These are phyloP conservation scores for Cyclina sinensis DNA, from an alignment of 1,140 invertebrate genomes.

Conservation along the genomic window DNA sequence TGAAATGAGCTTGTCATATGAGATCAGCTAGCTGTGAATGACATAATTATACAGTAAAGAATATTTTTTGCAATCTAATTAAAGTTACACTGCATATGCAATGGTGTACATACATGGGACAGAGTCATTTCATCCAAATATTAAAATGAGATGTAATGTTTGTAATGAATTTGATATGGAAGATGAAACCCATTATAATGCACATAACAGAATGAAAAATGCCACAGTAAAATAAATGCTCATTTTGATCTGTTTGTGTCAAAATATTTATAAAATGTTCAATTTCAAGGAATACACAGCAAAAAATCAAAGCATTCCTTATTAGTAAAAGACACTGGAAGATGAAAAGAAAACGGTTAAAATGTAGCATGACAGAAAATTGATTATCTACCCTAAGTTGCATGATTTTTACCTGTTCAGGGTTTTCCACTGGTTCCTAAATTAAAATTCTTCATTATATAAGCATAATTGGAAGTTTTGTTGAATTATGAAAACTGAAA, in stretches of 20 bases:
- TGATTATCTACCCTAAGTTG: conserved; percentile 32
- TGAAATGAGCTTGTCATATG: no score
- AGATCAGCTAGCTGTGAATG: no score
- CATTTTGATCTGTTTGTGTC: background rate
- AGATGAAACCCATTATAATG: background rate
- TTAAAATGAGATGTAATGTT: background rate
- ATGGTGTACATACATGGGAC: no score
- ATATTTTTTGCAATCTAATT: no score
- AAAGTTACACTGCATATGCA: no score
- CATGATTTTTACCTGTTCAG: conserved; percentile 26
- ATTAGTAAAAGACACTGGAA: background rate
- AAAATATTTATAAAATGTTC: no score
- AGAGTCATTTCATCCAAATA: no score
- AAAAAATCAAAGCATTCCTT: background rate
- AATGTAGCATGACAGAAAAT: conserved; percentile 35
- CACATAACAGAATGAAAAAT: background rate
- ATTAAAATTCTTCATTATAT: conserved; percentile 28
- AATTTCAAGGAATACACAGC: no score
- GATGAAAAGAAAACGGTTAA: conserved; percentile 13
- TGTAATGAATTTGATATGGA: background rate
- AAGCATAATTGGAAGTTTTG: background rate
- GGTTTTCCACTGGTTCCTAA: conserved; percentile 31
- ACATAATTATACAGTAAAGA: no score
- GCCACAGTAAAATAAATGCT: background rate
- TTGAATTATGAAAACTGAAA: background rate